Conservation (phyloP, 1,140 invertebrate species). For the Trichogramma pretiosum region DNA sequence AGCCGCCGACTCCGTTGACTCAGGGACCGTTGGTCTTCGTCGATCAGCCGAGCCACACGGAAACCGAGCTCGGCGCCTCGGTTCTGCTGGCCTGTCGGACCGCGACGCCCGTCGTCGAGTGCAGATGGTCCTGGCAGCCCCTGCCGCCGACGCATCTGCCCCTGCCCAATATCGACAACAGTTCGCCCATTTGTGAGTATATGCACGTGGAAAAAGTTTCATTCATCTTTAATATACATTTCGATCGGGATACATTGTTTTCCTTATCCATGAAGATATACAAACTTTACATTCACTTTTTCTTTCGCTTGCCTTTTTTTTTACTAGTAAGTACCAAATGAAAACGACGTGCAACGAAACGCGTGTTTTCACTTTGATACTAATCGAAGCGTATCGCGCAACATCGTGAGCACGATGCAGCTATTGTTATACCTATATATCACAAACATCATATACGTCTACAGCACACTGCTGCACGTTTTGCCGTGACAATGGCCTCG, state of each 20-base stretch:
- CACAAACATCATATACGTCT: no score
- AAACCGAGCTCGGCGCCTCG: constrained; percentile 35
- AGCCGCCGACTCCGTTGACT: constrained; percentile 26
- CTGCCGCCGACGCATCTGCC: constrained; percentile 37
- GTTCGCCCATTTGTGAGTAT: constrained; percentile 10
- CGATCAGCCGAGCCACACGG: constrained; percentile 33
- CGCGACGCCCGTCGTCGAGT: constrained; percentile 35
- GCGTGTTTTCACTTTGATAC: no score
- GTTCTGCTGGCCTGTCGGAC: constrained; percentile 38
- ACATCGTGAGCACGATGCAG: no score
- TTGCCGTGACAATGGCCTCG: no score
- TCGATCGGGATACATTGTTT: not conserved
- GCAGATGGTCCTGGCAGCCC: constrained; percentile 42
- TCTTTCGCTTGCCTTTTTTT: not conserved
- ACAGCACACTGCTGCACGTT: no score
- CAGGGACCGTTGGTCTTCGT: constrained; percentile 27
- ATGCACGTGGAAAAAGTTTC: not conserved
- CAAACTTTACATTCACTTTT: not conserved
- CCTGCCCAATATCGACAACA: constrained; percentile 35
- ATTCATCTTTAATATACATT: not conserved
- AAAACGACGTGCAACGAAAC: no score
- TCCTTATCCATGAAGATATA: not conserved
- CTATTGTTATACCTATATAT: no score
- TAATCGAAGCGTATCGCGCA: no score
- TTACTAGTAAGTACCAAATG: not conserved